These are phyloP conservation scores for Sebastes fasciatus DNA, from an alignment of 2,113 vertebrate genomes.

Conservation along the genomic window DNA sequence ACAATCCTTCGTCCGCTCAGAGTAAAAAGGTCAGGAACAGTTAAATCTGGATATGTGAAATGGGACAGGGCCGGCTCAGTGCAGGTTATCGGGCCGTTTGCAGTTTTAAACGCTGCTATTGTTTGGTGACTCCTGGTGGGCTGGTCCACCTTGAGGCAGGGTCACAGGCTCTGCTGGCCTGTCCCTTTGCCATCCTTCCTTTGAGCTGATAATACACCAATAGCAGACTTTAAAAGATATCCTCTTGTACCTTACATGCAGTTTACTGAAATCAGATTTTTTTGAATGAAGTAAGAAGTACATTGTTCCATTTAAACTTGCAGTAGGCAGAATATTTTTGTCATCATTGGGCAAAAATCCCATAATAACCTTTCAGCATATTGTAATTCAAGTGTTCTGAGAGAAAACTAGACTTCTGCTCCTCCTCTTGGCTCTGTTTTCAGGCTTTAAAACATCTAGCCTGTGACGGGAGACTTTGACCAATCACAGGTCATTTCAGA, in stretches of 20 bases:
- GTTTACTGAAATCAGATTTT: not conserved
- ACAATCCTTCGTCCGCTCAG: conserved; percentile 54
- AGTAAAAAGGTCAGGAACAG: conserved; percentile 54
- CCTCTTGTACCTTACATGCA: not conserved
- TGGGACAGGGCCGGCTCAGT: not conserved
- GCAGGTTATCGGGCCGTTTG: not conserved
- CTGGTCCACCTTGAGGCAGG: conserved; percentile 16
- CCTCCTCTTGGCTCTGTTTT: no score
- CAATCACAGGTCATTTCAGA: no score
- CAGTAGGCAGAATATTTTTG: no score
- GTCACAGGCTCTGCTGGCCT: conserved; percentile 18
- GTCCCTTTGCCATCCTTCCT: conserved; percentile 41
- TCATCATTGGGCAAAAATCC: no score
- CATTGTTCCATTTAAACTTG: not conserved
- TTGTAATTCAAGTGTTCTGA: no score
- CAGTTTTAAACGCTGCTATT: conserved; percentile 28
- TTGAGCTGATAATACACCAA: conserved; percentile 41
- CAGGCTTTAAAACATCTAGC: no score
- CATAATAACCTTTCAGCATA: no score
- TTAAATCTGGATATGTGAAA: conserved; percentile 56
- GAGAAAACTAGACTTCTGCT: no score
- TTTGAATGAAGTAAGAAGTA: not conserved
- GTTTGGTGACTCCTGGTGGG: conserved; percentile 25
- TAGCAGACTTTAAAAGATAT: not conserved
- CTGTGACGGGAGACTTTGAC: no score